These are phyloP conservation scores for Oopsacas minuta DNA, from an alignment of 37 sponge, comb jelly and placozoan genomes.

Conservation along the genomic window DNA sequence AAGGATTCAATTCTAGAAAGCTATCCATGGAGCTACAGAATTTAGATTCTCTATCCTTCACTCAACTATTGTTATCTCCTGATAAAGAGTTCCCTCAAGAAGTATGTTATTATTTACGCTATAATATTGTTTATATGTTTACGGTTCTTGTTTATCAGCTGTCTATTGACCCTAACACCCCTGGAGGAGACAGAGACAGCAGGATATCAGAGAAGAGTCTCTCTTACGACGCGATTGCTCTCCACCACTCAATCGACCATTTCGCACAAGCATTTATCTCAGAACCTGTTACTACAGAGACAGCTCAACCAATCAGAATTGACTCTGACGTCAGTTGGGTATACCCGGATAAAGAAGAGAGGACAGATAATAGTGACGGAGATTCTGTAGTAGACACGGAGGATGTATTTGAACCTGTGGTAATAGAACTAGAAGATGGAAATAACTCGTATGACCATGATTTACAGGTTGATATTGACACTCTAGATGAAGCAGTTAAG, in stretches of 20 bases:
- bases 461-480: not conserved
- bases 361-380: not conserved
- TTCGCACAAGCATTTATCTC: not conserved
- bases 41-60: not conserved
- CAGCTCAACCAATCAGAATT: not conserved
- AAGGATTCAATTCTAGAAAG: not conserved
- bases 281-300: not conserved
- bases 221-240: not conserved
- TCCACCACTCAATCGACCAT: slow-evolving; percentile 8
- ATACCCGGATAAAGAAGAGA: not conserved
- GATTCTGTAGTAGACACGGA: not conserved
- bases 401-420: not conserved
- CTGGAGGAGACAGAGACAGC: not conserved
- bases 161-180: too few relatives aligned
- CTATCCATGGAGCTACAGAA: not conserved
- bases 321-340: not conserved
- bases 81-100: not conserved
- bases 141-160: too few relatives aligned
- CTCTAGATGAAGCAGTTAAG: not conserved
- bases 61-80: not conserved
- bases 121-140: too few relatives aligned
- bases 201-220: slow-evolving; percentile 1
- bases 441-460: not conserved
- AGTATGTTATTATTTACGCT: too few relatives aligned
- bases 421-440: slow-evolving; percentile 1